These are phyloP conservation scores for Phymastichus coffea DNA, from an alignment of 1,140 invertebrate species.

Conservation along the genomic window DNA sequence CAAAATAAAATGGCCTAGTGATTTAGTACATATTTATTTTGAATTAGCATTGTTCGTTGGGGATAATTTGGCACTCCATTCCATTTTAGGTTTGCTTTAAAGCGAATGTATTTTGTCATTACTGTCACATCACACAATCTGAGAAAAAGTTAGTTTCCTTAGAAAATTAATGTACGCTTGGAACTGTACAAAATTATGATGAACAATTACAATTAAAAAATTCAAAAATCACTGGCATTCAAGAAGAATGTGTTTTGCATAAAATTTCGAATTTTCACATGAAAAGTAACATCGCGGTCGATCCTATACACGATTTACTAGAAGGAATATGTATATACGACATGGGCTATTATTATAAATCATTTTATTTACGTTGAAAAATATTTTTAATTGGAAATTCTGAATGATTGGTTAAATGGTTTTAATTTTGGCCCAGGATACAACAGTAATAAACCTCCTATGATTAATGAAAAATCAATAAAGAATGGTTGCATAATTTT, in stretches of 20 bases:
- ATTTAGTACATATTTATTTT: too few relatives aligned
- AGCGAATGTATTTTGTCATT: too few relatives aligned
- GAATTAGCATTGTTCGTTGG: too few relatives aligned
- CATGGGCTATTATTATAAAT: slow-evolving; percentile 38
- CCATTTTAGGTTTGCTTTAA: too few relatives aligned
- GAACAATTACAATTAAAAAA: not conserved
- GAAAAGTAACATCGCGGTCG: slow-evolving; percentile 42
- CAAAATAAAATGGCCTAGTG: too few relatives aligned
- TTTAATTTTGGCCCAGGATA: slow-evolving; percentile 1
- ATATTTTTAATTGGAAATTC: slow-evolving; percentile 33
- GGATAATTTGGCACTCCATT: too few relatives aligned
- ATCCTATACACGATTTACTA: slow-evolving; percentile 49
- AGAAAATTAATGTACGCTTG: not conserved
- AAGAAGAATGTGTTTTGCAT: too few relatives aligned
- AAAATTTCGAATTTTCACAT: slow-evolving; percentile 42
- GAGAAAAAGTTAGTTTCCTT: too few relatives aligned
- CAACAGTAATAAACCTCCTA: slow-evolving; percentile 19
- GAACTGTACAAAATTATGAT: slow-evolving; percentile 1
- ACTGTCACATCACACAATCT: too few relatives aligned
- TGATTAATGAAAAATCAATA: slow-evolving; percentile 24
- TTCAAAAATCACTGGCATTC: slow-evolving; percentile 16
- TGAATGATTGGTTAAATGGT: slow-evolving; percentile 22
- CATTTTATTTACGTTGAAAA: slow-evolving; percentile 36
- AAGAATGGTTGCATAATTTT: too few relatives aligned
- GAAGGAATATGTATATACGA: slow-evolving; percentile 47